A percentile compares a stretch with the other conserved stretches of the same genome.
These are phyloP conservation scores for Zhengitettix transpicula DNA, from an alignment of 2,888 invertebrate species.

Conservation along the genomic window DNA sequence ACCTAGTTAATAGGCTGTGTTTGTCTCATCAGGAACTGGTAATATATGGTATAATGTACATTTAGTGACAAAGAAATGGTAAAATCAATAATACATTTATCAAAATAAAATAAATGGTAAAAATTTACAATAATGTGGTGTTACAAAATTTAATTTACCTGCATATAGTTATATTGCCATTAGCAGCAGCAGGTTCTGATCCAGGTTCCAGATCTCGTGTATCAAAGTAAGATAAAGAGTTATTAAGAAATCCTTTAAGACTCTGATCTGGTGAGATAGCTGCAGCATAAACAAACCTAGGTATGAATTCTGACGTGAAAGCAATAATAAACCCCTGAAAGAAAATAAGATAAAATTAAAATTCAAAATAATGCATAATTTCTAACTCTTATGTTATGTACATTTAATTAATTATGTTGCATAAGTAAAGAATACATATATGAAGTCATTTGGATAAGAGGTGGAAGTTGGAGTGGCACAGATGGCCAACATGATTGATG, in stretches of 20 bases:
- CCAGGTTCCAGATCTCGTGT: slow-evolving; percentile 38
- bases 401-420: too few species aligned
- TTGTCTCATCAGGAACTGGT: too few species aligned
- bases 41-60: too few species aligned
- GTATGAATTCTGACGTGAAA: slow-evolving; percentile 92
- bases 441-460: too few species aligned
- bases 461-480: too few species aligned
- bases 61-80: too few species aligned
- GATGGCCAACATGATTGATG: too few species aligned
- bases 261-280: slow-evolving; percentile 38
- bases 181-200: slow-evolving; percentile 26
- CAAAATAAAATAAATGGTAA: too few species aligned
- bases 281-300: slow-evolving; percentile 63
- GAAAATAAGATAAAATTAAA: slow-evolving; percentile 15
- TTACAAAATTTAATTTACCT: slow-evolving; percentile 30
- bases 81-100: too few species aligned
- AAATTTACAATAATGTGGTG: neutral
- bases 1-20: too few species aligned
- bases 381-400: too few species aligned
- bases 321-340: slow-evolving; percentile 87
- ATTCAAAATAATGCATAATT: neutral
- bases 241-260: slow-evolving; percentile 62
- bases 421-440: too few species aligned
- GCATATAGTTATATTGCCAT: slow-evolving; percentile 38
- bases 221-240: slow-evolving; percentile 57